A percentile compares a stretch with the other conserved stretches of the same genome.
phyloP scores from a whole-genome alignment of 2,888 invertebrate genomes.

The Schizaphis graminum region DNA sequence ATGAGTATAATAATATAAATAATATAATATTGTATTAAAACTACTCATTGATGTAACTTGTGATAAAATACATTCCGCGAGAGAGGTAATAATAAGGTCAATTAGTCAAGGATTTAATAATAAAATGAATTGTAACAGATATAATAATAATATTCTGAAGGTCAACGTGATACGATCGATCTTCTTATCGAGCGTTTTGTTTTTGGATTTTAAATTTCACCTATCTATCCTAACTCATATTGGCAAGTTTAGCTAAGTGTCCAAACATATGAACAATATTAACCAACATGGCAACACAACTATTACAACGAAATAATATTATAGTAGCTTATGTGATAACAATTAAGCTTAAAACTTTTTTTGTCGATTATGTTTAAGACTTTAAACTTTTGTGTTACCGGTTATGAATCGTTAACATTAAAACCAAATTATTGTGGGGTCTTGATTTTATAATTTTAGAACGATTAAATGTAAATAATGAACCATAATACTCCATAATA shows the following conservation, averaged over 20 bases:
- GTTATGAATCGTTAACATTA: background rate
- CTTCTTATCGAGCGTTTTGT: background rate
- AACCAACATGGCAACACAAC: background rate
- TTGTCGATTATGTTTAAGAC: background rate
- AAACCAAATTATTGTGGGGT: background rate
- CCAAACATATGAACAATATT: background rate
- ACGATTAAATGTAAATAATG: no score
- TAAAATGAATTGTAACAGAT: background rate
- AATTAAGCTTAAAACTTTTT: background rate
- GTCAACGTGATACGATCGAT: background rate
- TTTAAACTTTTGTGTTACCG: background rate
- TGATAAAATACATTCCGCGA: background rate
- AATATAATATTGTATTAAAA: background rate
- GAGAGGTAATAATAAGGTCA: background rate
- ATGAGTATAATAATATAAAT: background rate
- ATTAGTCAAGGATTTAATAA: constrained; percentile 25
- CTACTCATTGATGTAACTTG: background rate
- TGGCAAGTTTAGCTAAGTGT: background rate
- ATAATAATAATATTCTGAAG: background rate
- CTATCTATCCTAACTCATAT: background rate
- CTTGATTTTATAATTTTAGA: background rate
- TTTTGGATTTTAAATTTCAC: background rate
- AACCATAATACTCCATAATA: background rate
- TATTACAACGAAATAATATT: background rate
- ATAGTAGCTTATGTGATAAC: background rate